Percentiles rank a stretch among this genome's conserved stretches.
phyloP scores from a whole-genome alignment of 92 coral and sea anemone genomes.

The Porites divaricata region DNA sequence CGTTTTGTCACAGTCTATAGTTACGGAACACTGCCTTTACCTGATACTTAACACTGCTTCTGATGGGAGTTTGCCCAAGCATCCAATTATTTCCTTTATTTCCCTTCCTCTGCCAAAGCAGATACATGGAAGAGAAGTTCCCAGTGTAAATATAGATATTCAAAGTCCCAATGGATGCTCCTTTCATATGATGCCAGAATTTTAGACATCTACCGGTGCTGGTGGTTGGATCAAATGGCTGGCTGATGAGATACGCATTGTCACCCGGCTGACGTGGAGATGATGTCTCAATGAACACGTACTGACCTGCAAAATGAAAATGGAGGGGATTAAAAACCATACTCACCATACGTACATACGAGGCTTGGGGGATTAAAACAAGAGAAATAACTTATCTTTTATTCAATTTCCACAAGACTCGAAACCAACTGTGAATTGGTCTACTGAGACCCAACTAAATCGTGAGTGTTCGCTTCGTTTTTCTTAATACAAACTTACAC shows the following conservation, averaged over 20 bases:
- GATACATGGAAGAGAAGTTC: constrained; percentile 57
- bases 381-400: too few relatives aligned
- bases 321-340: neutral
- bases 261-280: constrained; percentile 75
- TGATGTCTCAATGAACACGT: constrained; percentile 88
- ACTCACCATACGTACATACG: too few relatives aligned
- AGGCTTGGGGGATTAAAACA: too few relatives aligned
- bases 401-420: too few relatives aligned
- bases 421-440: too few relatives aligned
- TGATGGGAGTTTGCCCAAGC: constrained; percentile 69
- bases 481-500: too few relatives aligned
- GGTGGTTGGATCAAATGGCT: constrained; percentile 73
- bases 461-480: too few relatives aligned
- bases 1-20: too few relatives aligned
- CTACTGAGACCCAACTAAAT: too few relatives aligned
- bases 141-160: constrained; percentile 74
- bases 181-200: constrained; percentile 93
- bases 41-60: constrained; percentile 69
- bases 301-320: constrained; percentile 61
- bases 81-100: constrained; percentile 74
- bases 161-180: constrained; percentile 76
- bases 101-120: constrained; percentile 76
- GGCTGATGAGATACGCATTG: constrained; percentile 77
- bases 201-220: constrained; percentile 70
- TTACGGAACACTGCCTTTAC: constrained; percentile 24